Evolutionary conservation across 1,140 invertebrate species (phyloP).

Genomic region (Pissodes strobi): DNA sequence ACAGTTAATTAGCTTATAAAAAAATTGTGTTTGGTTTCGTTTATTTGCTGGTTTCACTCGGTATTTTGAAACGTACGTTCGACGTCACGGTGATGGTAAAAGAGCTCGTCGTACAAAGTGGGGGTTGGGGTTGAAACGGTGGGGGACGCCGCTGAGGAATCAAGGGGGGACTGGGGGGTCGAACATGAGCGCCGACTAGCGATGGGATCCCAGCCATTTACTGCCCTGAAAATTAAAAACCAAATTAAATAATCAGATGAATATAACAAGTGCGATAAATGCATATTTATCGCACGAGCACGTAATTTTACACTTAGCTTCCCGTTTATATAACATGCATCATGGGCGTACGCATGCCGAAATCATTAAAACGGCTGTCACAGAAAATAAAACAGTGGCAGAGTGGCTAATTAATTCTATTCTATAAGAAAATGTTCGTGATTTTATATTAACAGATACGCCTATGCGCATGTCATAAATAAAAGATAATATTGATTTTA

Average conservation of each 20-base stretch:
- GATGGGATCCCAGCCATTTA: constrained; percentile 48
- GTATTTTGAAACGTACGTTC: constrained; percentile 16
- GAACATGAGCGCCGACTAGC: constrained; percentile 46
- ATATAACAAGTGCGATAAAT: background rate
- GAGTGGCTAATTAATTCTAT: too few species aligned
- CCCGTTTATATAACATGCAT: too few species aligned
- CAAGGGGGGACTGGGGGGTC: constrained; percentile 46
- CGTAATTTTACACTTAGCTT: too few species aligned
- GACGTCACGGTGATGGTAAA: constrained; percentile 8
- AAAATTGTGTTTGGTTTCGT: background rate
- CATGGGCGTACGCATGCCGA: too few species aligned
- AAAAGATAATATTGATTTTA: background rate
- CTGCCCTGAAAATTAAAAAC: constrained; percentile 47
- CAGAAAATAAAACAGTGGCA: too few species aligned
- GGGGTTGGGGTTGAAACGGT: constrained; percentile 37
- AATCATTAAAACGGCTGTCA: too few species aligned
- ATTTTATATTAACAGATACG: too few species aligned
- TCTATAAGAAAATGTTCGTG: too few species aligned
- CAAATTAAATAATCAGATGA: background rate
- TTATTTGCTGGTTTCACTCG: too few species aligned
- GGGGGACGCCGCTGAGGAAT: constrained; percentile 37
- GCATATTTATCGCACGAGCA: too few species aligned
- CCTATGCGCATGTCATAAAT: too few species aligned
- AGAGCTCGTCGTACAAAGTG: constrained; percentile 6
- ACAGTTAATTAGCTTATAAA: constrained; percentile 11